phyloP scores from a whole-genome alignment of 2,888 invertebrate genomes.

The Rutpela maculata region DNA sequence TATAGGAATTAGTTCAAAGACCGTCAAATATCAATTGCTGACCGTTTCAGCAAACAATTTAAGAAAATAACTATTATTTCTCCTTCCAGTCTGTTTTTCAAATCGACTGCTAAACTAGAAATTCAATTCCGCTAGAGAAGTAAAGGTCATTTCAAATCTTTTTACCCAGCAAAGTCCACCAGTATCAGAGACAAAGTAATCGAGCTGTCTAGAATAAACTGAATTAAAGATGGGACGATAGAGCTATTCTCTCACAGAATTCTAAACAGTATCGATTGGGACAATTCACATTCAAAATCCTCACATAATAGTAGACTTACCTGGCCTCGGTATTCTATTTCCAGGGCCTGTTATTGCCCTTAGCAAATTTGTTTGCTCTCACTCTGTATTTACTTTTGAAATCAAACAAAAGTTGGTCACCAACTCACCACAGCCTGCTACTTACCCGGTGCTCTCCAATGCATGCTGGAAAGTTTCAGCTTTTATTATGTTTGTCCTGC shows the following conservation, averaged over 20 bases:
- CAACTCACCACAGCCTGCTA: slow-evolving; percentile 47
- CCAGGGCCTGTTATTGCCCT: slow-evolving; percentile 45
- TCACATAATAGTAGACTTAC: slow-evolving; percentile 44
- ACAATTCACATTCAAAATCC: slow-evolving; percentile 43
- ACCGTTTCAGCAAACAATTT: not conserved
- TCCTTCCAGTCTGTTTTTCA: not conserved
- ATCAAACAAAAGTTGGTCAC: slow-evolving; percentile 58
- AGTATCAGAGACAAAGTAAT: slow-evolving; percentile 56
- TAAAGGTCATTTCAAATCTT: slow-evolving; percentile 49
- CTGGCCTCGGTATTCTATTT: slow-evolving; percentile 37
- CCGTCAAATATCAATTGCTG: no score
- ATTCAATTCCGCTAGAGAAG: slow-evolving; percentile 44
- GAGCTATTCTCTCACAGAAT: slow-evolving; percentile 59
- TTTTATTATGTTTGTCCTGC: slow-evolving; percentile 55
- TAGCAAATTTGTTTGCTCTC: slow-evolving; percentile 55
- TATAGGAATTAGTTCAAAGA: no score
- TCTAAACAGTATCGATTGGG: slow-evolving; percentile 58
- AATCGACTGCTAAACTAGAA: slow-evolving; percentile 10
- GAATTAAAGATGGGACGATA: slow-evolving; percentile 61
- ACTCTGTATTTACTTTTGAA: slow-evolving; percentile 55
- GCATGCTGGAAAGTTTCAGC: slow-evolving; percentile 47
- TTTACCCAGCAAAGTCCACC: slow-evolving; percentile 38
- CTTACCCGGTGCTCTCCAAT: slow-evolving; percentile 39
- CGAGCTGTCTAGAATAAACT: slow-evolving; percentile 58
- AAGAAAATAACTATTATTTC: not conserved